phyloP scores from a whole-genome alignment of 2,888 invertebrate species.

The Cryptocephalus primarius region DNA sequence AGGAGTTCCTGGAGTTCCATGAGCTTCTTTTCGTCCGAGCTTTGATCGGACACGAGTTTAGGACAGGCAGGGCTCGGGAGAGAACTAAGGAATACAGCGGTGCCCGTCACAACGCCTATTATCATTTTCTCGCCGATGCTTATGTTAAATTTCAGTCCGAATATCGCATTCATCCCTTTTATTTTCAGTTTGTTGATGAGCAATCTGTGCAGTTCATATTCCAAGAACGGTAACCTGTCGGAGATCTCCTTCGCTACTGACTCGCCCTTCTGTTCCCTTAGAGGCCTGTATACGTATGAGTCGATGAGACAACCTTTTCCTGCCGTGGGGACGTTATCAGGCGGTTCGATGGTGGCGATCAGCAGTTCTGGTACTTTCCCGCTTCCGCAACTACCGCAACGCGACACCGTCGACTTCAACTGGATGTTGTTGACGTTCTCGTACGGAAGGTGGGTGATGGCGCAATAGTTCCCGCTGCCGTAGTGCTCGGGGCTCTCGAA shows the following conservation, averaged over 20 bases:
- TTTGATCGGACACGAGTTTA: slow-evolving; percentile 55
- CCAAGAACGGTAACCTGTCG: slow-evolving; percentile 87
- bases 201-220: slow-evolving; percentile 89
- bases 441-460: slow-evolving; percentile 75
- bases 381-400: slow-evolving; percentile 64
- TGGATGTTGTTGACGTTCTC: slow-evolving; percentile 53
- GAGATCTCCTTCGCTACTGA: slow-evolving; percentile 88
- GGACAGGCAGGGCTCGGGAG: slow-evolving; percentile 67
- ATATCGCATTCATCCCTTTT: slow-evolving; percentile 90
- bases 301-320: slow-evolving; percentile 61
- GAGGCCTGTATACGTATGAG: slow-evolving; percentile 64
- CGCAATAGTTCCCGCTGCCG: slow-evolving; percentile 16
- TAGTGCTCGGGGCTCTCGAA: slow-evolving; percentile 33
- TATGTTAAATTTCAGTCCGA: slow-evolving; percentile 62
- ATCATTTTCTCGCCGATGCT: slow-evolving; percentile 80
- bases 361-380: slow-evolving; percentile 85
- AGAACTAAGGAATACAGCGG: slow-evolving; percentile 68
- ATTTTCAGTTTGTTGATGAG: slow-evolving; percentile 83
- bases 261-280: slow-evolving; percentile 72
- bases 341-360: slow-evolving; percentile 80
- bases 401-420: slow-evolving; percentile 59
- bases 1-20: slow-evolving; percentile 59
- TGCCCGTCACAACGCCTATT: slow-evolving; percentile 80
- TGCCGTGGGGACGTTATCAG: slow-evolving; percentile 60
- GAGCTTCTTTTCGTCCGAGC: slow-evolving; percentile 53